phyloP scores from a whole-genome alignment of 1,140 invertebrate genomes.

The Mactra quadrangularis region DNA sequence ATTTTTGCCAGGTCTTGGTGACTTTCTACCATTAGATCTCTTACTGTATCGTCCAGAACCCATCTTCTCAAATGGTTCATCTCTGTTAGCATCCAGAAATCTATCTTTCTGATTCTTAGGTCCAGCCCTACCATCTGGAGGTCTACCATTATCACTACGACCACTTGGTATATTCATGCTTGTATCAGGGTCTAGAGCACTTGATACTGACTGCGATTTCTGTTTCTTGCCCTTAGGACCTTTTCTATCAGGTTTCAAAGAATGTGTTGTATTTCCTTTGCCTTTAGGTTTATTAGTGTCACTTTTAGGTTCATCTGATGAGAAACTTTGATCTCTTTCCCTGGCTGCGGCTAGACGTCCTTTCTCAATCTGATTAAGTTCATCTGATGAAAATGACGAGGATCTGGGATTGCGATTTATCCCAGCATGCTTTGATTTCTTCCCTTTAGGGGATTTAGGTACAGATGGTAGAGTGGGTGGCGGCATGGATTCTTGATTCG shows the following conservation, averaged over 20 bases:
- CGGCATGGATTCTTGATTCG: constrained; percentile 13
- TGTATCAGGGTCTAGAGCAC: constrained; percentile 39
- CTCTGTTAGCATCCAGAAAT: constrained; percentile 30
- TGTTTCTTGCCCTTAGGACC: constrained; percentile 28
- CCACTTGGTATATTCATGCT: not conserved
- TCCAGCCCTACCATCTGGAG: not conserved
- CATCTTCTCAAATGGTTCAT: constrained; percentile 61
- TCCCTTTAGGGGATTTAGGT: constrained; percentile 42
- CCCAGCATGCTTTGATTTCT: constrained; percentile 58
- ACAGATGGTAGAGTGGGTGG: constrained; percentile 63
- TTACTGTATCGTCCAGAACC: constrained; percentile 65
- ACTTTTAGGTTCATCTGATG: constrained; percentile 58
- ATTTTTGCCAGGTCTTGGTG: constrained; percentile 61
- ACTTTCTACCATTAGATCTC: constrained; percentile 60
- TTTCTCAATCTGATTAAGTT: constrained; percentile 59
- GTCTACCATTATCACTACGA: not conserved
- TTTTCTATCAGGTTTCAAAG: constrained; percentile 64
- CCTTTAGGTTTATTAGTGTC: constrained; percentile 8
- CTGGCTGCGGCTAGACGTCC: constrained; percentile 4
- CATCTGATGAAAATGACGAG: constrained; percentile 64
- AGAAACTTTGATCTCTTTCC: constrained; percentile 39
- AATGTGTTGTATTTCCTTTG: constrained; percentile 63
- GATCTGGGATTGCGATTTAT: constrained; percentile 61
- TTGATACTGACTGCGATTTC: constrained; percentile 57
- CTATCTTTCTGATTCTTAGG: constrained; percentile 23